Percentiles rank a stretch among this genome's conserved stretches.
These are phyloP conservation scores for Noturus placidus DNA, from an alignment of 2,113 vertebrate species.

Conservation along the genomic window DNA sequence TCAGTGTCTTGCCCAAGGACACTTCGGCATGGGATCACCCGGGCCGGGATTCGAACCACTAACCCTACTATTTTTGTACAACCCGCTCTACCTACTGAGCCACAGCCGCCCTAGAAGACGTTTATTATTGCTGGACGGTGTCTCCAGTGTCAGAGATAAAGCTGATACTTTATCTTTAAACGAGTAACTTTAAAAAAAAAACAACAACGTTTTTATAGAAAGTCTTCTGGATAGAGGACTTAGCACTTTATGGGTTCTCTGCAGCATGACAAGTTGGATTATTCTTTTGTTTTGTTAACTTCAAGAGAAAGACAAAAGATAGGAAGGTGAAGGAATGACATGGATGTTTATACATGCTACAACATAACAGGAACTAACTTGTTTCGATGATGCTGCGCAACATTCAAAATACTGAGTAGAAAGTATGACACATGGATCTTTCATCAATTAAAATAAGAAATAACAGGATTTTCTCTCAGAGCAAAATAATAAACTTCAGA, in stretches of 20 bases:
- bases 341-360: constrained; percentile 11
- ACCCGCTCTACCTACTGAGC: too few species aligned
- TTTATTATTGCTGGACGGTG: not conserved
- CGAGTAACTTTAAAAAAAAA: too few species aligned
- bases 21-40: too few species aligned
- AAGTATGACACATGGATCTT: not conserved
- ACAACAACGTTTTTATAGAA: not conserved
- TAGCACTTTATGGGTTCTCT: not conserved
- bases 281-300: constrained; percentile 8
- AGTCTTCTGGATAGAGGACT: not conserved
- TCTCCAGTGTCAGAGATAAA: not conserved
- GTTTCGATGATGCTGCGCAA: not conserved
- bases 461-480: not conserved
- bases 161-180: not conserved
- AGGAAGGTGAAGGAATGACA: not conserved
- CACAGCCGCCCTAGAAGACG: too few species aligned
- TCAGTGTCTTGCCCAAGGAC: too few species aligned
- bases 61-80: too few species aligned
- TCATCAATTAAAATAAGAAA: not conserved
- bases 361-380: constrained; percentile 17
- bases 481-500: not conserved
- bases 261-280: not conserved
- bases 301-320: not conserved
- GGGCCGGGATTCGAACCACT: too few species aligned
- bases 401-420: not conserved